A percentile compares a stretch with the other conserved stretches of the same genome.
phyloP scores from a whole-genome alignment of 2,888 invertebrate species.

The Caenorhabditis zanzibari region DNA sequence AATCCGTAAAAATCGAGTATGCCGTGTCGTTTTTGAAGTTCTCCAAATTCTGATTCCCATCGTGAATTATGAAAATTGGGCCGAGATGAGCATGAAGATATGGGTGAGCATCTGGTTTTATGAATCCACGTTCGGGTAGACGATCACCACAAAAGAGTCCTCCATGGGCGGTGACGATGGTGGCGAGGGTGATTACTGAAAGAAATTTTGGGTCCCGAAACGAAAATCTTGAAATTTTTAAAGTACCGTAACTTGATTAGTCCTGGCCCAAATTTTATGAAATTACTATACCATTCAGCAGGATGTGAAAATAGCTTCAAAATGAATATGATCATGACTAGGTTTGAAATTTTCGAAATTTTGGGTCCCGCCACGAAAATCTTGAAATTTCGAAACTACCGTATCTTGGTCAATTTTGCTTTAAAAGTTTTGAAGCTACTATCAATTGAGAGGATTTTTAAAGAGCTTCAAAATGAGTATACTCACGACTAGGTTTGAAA shows the following conservation, averaged over 20 bases:
- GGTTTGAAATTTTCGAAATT: too few species aligned
- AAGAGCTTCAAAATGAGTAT: background rate
- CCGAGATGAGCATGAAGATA: constrained; percentile 19
- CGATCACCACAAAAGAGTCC: background rate
- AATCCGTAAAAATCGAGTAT: too few species aligned
- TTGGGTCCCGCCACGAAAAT: too few species aligned
- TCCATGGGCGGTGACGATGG: background rate
- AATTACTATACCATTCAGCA: background rate
- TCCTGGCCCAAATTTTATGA: background rate
- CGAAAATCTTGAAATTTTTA: too few species aligned
- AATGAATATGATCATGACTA: too few species aligned
- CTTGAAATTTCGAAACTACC: too few species aligned
- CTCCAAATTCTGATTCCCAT: background rate
- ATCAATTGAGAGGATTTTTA: too few species aligned
- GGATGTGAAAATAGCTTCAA: too few species aligned
- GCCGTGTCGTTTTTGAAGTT: background rate
- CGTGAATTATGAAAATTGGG: constrained; percentile 13
- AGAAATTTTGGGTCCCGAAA: background rate
- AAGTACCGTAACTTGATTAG: background rate
- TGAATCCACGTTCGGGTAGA: background rate
- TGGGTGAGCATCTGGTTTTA: constrained; percentile 11
- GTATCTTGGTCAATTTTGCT: too few species aligned
- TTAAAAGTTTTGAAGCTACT: too few species aligned
- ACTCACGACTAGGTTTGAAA: too few species aligned
- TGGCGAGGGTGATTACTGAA: constrained; percentile 6